Evolutionary conservation across 2,113 vertebrate genomes (phyloP), one percentile per base, ranked within the genome.

Genomic region (Tychaedon coryphoeus): DNA sequence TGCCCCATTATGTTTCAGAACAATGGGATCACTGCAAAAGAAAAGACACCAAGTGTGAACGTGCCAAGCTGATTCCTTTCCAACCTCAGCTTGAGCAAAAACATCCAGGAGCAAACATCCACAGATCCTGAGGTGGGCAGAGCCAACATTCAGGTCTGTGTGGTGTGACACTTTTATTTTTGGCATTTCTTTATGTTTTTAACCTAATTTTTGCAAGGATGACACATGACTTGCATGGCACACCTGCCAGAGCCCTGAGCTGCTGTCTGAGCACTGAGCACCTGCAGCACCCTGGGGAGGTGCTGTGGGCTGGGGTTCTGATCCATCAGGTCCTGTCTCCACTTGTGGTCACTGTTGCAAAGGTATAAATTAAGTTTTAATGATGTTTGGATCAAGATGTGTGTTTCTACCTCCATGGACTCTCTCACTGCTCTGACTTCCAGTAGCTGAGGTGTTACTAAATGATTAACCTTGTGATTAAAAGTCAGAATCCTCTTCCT

Each of bases 1-100:
- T 97, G 96, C 77, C 88, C 96, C 90, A 97, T 98, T 98, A 96
- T 97, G 94, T 92, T 95, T 86, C 56, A 96, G 95, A 98, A 98
- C 98, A 98, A 98, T 97, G 97, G 95, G 91, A 91, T 86, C 90
- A 60, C 83, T 95, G 79, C 84, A 92, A 86, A 96, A 94, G 96
- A 96, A 97, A 97, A 98, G 97, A 96, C 95, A 97, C 77, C 84
- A 26, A 95, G 53, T 77, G 79, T 2, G 16, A 93, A 81, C 13
- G 26, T 92, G 91, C 93, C 92, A 94, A 81, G 76, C 40, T 71
- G 61, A 91, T 73, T 90, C 86, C 84, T 96, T 95, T 94, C 90
- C 70, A 95, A 14, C 43, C 56, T 51, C 76, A 80, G 48, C 87
- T 26, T 78, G 57, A 79, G 74, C 67, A 47, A 84, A 95, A 91